Evolutionary conservation across 1,140 invertebrate species (phyloP).

Genomic region (Zaprionus camerounensis): DNA sequence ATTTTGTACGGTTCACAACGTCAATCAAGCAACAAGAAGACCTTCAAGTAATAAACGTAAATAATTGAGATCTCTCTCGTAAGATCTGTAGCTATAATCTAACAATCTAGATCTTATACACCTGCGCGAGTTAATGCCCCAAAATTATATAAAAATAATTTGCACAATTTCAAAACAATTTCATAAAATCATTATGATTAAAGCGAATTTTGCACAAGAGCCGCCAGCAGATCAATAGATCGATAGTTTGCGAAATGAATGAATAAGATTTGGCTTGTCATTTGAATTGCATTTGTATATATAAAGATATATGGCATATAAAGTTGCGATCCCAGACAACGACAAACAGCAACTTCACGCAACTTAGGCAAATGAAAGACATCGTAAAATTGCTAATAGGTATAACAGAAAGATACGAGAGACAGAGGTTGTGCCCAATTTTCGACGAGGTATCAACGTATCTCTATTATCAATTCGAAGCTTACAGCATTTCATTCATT

Average conservation of each 20-base stretch:
- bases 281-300: constrained; percentile 20
- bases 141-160: constrained; percentile 68
- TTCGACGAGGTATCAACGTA: constrained; percentile 7
- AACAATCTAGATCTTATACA: constrained; percentile 55
- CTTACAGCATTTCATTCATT: constrained; percentile 50
- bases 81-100: constrained; percentile 43
- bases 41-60: constrained; percentile 32
- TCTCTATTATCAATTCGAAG: constrained; percentile 53
- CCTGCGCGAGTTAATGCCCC: constrained; percentile 47
- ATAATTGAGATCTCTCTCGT: background rate
- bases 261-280: constrained; percentile 41
- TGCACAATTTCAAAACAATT: constrained; percentile 60
- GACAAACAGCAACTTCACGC: constrained; percentile 46
- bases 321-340: background rate
- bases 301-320: constrained; percentile 15
- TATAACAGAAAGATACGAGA: constrained; percentile 21
- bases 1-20: constrained; percentile 60
- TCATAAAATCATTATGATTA: constrained; percentile 43
- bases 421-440: constrained; percentile 55
- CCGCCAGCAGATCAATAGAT: constrained; percentile 28
- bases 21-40: constrained; percentile 71
- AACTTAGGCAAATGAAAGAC: constrained; percentile 76
- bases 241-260: constrained; percentile 19
- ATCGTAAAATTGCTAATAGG: constrained; percentile 74
- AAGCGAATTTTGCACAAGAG: constrained; percentile 37